Evolutionary conservation across 2,113 vertebrate genomes (phyloP).

Genomic region (Eira barbara): DNA sequence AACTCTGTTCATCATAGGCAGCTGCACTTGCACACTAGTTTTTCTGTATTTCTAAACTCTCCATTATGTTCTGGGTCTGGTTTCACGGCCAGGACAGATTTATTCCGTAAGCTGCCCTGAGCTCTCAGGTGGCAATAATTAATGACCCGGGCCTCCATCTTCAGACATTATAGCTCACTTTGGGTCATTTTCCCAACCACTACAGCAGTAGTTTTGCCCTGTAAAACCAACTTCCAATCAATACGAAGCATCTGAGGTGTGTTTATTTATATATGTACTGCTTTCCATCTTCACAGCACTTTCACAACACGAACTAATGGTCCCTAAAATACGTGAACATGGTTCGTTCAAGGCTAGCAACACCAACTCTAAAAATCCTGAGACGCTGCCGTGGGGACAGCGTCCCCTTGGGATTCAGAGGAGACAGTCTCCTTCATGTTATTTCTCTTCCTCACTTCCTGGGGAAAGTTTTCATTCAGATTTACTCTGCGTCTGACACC

Average conservation of each 20-base stretch:
- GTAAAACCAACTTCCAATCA: slow-evolving; percentile 55
- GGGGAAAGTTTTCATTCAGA: not conserved
- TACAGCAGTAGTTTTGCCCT: slow-evolving; percentile 50
- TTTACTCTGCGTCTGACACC: slow-evolving; percentile 18
- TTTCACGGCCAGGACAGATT: slow-evolving; percentile 36
- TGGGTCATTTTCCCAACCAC: slow-evolving; percentile 40
- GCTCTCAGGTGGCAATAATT: slow-evolving; percentile 68
- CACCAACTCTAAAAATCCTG: not conserved
- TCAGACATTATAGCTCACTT: slow-evolving; percentile 53
- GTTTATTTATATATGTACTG: slow-evolving; percentile 45
- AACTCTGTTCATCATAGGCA: slow-evolving; percentile 55
- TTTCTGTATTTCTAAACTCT: slow-evolving; percentile 59
- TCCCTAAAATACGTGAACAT: slow-evolving; percentile 11
- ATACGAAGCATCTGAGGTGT: slow-evolving; percentile 47
- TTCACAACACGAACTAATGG: slow-evolving; percentile 14
- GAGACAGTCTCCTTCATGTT: not conserved
- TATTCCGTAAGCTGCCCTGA: slow-evolving; percentile 47
- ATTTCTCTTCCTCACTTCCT: not conserved
- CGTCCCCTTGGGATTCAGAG: not conserved
- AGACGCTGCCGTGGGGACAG: not conserved
- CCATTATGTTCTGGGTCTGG: slow-evolving; percentile 45
- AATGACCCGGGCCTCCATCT: slow-evolving; percentile 63
- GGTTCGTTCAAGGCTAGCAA: not conserved
- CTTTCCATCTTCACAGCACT: slow-evolving; percentile 49
- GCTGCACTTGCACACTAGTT: slow-evolving; percentile 53